Percentiles rank a stretch among this genome's conserved stretches.
Conservation (phyloP, 92 coral and sea anemone genomes). For the Zoanthus sociatus region DNA sequence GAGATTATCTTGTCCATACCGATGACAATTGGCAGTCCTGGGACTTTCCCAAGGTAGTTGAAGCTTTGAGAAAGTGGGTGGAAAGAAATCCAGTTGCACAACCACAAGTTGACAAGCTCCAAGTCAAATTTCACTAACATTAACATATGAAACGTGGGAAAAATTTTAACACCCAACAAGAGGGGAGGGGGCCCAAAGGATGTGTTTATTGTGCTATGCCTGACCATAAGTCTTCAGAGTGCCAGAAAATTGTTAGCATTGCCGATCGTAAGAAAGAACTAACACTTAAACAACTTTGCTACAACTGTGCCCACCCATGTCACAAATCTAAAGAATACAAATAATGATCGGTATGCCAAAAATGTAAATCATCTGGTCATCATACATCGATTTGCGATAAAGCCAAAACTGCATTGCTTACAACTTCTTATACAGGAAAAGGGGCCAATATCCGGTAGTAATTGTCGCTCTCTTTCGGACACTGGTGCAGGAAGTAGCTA, state of each 20-base stretch:
- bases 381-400: slow-evolving; percentile 39
- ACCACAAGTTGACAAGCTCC: slow-evolving; percentile 9
- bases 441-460: slow-evolving; percentile 51
- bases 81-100: slow-evolving; percentile 62
- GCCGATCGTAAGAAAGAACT: slow-evolving; percentile 41
- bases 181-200: neutral
- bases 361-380: slow-evolving; percentile 27
- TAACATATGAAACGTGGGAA: slow-evolving; percentile 39
- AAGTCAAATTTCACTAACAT: neutral
- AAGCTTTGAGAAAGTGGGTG: slow-evolving; percentile 71
- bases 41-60: slow-evolving; percentile 67
- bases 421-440: slow-evolving; percentile 30
- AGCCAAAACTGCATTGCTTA: neutral
- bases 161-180: slow-evolving; percentile 42
- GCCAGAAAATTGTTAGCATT: slow-evolving; percentile 41
- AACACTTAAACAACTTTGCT: slow-evolving; percentile 50
- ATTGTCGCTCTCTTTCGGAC: slow-evolving; percentile 50
- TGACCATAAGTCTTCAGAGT: slow-evolving; percentile 62
- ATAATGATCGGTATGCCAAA: slow-evolving; percentile 52
- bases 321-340: slow-evolving; percentile 42
- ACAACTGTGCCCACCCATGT: slow-evolving; percentile 61
- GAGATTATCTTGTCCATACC: slow-evolving; percentile 68
- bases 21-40: slow-evolving; percentile 73
- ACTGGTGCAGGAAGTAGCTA: slow-evolving; percentile 73
- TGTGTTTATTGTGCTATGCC: slow-evolving; percentile 61